A percentile compares a stretch with the other conserved stretches of the same genome.
These are phyloP conservation scores for Geothlypis trichas DNA, from an alignment of 2,113 vertebrate genomes.

Conservation along the genomic window DNA sequence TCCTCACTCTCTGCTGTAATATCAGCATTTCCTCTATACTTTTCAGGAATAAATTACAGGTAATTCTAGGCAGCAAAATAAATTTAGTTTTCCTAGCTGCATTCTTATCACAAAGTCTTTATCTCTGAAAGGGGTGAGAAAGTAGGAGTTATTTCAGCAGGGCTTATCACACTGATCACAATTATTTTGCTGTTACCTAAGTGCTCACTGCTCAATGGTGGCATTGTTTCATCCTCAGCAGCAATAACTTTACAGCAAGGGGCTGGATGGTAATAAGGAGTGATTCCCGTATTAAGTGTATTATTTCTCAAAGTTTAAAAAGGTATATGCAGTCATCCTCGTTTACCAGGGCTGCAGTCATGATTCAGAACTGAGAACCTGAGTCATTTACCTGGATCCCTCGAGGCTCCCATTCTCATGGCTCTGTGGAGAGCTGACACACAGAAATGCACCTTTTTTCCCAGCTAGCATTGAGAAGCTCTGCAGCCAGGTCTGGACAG, in stretches of 20 bases:
- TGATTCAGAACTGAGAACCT: background rate
- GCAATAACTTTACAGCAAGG: background rate
- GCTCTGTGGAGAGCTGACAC: background rate
- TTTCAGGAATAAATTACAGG: constrained; percentile 20
- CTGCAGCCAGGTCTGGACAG: background rate
- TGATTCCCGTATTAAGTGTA: background rate
- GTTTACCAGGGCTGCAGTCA: background rate
- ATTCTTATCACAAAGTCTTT: background rate
- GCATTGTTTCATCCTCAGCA: background rate
- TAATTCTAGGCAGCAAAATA: constrained; percentile 16
- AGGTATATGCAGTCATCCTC: background rate
- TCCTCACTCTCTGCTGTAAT: background rate
- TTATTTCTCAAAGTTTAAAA: background rate
- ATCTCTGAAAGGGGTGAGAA: background rate
- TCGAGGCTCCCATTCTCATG: background rate
- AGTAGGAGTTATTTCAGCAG: constrained; percentile 12
- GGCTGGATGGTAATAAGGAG: background rate
- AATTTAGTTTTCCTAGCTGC: background rate
- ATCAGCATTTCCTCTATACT: background rate
- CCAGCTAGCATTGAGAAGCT: background rate
- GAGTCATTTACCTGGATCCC: background rate
- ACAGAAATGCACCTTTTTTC: background rate
- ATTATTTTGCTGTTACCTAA: background rate
- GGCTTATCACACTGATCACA: background rate
- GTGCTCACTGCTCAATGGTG: background rate